phyloP scores from a whole-genome alignment of 2,797 vertebrate genomes.

The Anguilla obscura region DNA sequence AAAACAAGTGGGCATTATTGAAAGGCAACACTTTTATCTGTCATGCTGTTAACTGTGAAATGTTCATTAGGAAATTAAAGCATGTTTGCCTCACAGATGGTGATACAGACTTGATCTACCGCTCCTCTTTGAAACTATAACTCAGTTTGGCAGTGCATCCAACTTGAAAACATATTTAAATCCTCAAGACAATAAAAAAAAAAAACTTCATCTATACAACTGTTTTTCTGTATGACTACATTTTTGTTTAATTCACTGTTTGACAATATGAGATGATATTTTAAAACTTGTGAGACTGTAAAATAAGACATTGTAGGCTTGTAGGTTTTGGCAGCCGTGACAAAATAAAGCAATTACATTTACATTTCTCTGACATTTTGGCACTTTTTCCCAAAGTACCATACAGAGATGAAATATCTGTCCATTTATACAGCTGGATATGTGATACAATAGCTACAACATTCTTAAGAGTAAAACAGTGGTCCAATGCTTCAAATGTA shows the following conservation, averaged over 20 bases:
- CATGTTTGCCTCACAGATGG: slow-evolving; percentile 32
- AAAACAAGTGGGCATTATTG: slow-evolving; percentile 24
- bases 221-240: background rate
- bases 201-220: background rate
- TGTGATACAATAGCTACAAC: too few species aligned
- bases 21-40: slow-evolving; percentile 16
- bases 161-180: slow-evolving; percentile 33
- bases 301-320: background rate
- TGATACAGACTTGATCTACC: slow-evolving; percentile 20
- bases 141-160: slow-evolving; percentile 26
- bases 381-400: background rate
- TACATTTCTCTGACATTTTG: background rate
- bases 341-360: background rate
- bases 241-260: background rate
- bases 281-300: background rate
- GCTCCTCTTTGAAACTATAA: slow-evolving; percentile 26
- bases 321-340: background rate
- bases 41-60: slow-evolving; percentile 23
- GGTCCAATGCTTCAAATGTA: too few species aligned
- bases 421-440: background rate
- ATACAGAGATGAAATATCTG: background rate
- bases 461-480: too few species aligned
- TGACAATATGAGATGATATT: background rate
- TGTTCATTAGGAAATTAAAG: slow-evolving; percentile 31
- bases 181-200: slow-evolving; percentile 14